Percentiles rank a stretch among this genome's conserved stretches.
Conservation (phyloP, 2,888 invertebrate species). For the Dorcus hopei region DNA sequence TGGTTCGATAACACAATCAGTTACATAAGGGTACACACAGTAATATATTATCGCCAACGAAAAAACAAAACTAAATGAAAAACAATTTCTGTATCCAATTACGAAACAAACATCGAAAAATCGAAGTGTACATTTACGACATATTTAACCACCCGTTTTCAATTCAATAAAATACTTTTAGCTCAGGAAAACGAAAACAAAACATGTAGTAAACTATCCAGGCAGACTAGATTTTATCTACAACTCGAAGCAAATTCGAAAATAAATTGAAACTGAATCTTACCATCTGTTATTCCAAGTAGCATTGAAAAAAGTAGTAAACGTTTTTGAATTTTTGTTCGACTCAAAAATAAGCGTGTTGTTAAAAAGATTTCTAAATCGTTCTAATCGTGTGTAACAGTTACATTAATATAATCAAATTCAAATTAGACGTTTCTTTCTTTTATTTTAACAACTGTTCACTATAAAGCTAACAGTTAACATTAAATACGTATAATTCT, state of each 20-base stretch:
- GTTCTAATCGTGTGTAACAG: background rate
- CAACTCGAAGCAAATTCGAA: conserved; percentile 28
- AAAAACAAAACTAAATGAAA: no score
- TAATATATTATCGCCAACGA: no score
- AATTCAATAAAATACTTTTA: conserved; percentile 14
- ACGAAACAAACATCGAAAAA: no score
- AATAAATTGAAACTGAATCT: conserved; percentile 45
- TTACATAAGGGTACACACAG: no score
- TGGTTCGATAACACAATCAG: no score
- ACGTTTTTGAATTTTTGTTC: conserved; percentile 34
- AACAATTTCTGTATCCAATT: no score
- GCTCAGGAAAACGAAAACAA: conserved; percentile 30
- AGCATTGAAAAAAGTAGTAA: conserved; percentile 45
- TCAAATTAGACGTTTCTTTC: no score
- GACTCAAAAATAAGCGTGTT: conserved; percentile 32
- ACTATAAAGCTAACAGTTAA: no score
- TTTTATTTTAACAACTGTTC: no score
- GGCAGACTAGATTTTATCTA: conserved; percentile 30
- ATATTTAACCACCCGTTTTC: conserved; percentile 17
- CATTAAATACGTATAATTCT: no score
- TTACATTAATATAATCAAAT: no score
- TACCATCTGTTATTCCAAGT: conserved; percentile 52
- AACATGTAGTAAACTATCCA: conserved; percentile 23
- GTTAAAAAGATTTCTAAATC: conserved; percentile 1
- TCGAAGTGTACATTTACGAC: no score